phyloP scores from a whole-genome alignment of 2,797 vertebrate species.

The Ceryle rudis region DNA sequence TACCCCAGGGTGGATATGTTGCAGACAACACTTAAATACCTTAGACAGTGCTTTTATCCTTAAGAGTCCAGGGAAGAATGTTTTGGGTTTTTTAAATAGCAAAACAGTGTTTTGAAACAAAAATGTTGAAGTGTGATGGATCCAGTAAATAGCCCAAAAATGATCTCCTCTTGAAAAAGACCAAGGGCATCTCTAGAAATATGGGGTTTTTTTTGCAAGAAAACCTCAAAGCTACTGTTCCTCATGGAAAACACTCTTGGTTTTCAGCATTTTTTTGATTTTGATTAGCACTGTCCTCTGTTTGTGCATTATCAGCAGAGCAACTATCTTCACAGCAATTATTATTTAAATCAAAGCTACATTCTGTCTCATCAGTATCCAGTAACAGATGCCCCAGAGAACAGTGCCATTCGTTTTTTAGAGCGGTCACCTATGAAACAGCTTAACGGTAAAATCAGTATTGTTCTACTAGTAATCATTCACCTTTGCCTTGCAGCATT shows the following conservation, averaged over 20 bases:
- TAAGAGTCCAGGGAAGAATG: background rate
- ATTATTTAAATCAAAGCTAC: background rate
- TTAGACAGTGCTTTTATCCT: background rate
- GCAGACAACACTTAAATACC: background rate
- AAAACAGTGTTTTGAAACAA: slow-evolving; percentile 12
- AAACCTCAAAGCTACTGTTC: background rate
- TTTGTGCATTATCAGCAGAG: background rate
- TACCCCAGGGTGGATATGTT: background rate
- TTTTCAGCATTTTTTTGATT: background rate
- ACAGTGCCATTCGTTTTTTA: background rate
- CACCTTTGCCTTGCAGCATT: background rate
- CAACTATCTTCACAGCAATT: background rate
- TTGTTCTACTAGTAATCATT: background rate
- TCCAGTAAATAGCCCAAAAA: background rate
- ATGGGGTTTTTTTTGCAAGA: background rate
- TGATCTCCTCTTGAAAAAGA: background rate
- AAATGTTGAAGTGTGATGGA: background rate
- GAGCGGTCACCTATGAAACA: background rate
- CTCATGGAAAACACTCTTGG: background rate
- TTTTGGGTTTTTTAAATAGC: background rate
- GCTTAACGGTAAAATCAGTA: background rate
- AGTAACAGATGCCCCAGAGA: background rate
- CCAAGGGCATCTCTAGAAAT: background rate
- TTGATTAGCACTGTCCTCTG: background rate
- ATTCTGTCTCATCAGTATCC: background rate